Evolutionary conservation across 1,140 invertebrate genomes (phyloP), one percentile per base, ranked within the genome.

Genomic region (Pantala flavescens): DNA sequence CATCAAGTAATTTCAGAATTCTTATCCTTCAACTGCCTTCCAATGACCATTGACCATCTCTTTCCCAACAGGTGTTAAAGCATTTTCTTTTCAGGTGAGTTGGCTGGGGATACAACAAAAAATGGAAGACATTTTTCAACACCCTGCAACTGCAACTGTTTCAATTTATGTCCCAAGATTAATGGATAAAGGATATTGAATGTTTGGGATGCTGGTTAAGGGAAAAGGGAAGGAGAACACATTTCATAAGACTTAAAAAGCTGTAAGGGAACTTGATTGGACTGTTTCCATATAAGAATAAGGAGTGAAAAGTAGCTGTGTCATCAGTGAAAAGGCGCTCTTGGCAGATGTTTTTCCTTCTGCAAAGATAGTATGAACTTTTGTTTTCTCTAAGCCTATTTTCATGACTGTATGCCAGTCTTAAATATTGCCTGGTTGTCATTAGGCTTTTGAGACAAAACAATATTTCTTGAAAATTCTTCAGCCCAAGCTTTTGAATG

Each of bases 11-110:
- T 19, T 19, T 63, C 49, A 63, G 49, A 63, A 63, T 63, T 12
- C 49, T 63, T 63, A 19, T 63, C 49, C 49, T 63, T 63, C 49
- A 63, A 7, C 49, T 63, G 49, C 49, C 49, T 21, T 63, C 49
- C 49, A 63, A 63, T 63, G 3, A 21, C 49, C 49, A 63, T 63
- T 63, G 3, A 21, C 49, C 49, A 63, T 63, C n/a, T 63, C 14
- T 63, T 12, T 63, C 49, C 49, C n/a, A 12, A 21, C 49, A 63
- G 49, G 49, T 63, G 49, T 63, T 63, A 63, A 63, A 63, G 49
- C 49, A 63, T 63, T 63, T 63, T 63, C 49, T 63, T 63, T 63
- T 63, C 49, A 63, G 49, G 49, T 63, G 49, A 63, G 49, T 63
- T 63, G 49, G 49, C 49, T 63, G 49, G 49, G 14, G 49, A 63